Evolutionary conservation across 2,113 vertebrate genomes (phyloP).

Genomic region (Mormyrus iriodes): DNA sequence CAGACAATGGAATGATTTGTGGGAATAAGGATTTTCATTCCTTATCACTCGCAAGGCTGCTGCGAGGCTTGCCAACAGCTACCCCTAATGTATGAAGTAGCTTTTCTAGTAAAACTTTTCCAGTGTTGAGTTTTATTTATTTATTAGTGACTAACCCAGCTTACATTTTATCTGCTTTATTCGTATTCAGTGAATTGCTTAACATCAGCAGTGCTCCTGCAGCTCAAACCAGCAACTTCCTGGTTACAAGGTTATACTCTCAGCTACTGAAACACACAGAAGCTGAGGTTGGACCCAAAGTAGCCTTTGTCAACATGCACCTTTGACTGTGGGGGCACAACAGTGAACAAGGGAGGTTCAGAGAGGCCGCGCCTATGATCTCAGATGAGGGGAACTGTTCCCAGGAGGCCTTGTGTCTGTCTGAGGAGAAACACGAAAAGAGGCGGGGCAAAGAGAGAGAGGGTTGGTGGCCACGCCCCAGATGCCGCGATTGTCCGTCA

Average conservation of each 20-base stretch:
- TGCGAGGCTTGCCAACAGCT: not conserved
- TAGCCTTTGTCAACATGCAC: not conserved
- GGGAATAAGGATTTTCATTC: conserved; percentile 11
- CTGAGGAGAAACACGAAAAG: conserved; percentile 14
- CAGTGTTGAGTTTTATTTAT: not conserved
- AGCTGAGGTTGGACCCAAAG: not conserved
- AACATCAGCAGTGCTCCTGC: not conserved
- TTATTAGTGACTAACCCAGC: not conserved
- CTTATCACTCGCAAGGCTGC: not conserved
- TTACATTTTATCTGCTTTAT: not conserved
- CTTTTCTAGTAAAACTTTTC: not conserved
- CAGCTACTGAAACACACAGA: not conserved
- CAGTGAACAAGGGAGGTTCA: not conserved
- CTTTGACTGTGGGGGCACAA: not conserved
- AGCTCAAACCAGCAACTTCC: not conserved
- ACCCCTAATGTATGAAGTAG: not conserved
- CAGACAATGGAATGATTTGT: conserved; percentile 25
- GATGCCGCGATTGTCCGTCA: conserved; percentile 46
- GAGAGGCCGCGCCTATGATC: not conserved
- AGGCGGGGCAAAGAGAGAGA: conserved; percentile 25
- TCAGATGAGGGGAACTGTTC: not conserved
- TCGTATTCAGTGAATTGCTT: not conserved
- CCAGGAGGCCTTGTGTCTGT: conserved; percentile 25
- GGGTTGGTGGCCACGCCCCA: conserved; percentile 36
- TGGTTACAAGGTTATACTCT: not conserved